A percentile compares a stretch with the other conserved stretches of the same genome.
phyloP scores from a whole-genome alignment of 2,113 vertebrate genomes.

The Muntiacus reevesi region DNA sequence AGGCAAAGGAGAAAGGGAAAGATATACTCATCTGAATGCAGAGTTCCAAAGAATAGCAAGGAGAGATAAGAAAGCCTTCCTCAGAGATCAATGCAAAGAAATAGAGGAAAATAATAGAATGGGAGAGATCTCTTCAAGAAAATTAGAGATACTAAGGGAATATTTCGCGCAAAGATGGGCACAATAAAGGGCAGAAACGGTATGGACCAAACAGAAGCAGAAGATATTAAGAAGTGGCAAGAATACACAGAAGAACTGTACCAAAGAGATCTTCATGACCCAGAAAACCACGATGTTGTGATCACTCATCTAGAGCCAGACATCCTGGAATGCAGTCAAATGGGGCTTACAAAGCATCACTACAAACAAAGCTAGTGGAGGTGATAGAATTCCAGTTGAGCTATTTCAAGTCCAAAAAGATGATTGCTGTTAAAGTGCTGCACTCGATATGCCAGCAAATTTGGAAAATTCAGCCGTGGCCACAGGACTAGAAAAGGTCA shows the following conservation, averaged over 20 bases:
- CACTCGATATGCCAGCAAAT: neutral
- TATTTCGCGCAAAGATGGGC: neutral
- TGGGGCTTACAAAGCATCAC: neutral
- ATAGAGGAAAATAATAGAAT: neutral
- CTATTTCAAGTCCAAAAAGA: neutral
- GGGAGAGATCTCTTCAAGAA: neutral
- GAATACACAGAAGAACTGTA: neutral
- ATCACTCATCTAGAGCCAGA: neutral
- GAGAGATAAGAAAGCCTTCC: neutral
- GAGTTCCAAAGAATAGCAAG: neutral
- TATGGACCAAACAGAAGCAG: neutral
- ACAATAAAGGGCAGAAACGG: neutral
- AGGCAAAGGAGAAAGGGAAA: neutral
- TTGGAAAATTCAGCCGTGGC: neutral
- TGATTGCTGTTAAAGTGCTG: neutral
- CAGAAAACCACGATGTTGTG: neutral
- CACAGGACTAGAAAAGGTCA: neutral
- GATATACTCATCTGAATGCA: neutral
- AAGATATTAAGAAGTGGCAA: neutral
- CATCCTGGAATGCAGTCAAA: neutral
- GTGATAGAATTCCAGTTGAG: neutral
- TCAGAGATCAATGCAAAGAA: neutral
- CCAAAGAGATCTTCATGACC: neutral
- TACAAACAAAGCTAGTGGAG: neutral
- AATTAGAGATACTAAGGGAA: neutral